Evolutionary conservation across 2,888 invertebrate species (phyloP).

Genomic region (Coelopa pilipes): DNA sequence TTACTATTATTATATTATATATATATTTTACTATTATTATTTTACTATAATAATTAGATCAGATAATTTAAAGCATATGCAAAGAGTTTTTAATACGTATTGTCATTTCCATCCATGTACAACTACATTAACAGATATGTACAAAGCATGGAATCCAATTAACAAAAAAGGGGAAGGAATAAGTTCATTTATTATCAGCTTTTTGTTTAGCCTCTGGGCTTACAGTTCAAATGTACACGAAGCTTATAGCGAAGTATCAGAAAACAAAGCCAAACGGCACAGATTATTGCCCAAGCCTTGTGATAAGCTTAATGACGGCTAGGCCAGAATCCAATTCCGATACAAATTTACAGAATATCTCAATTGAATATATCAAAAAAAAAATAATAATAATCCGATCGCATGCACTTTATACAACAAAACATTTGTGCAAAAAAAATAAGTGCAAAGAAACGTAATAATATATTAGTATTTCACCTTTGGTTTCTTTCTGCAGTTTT

Average conservation of each 20-base stretch:
- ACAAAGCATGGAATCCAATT: neutral
- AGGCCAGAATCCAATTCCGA: neutral
- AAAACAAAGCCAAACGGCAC: neutral
- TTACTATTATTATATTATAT: too few species aligned
- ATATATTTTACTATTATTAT: too few species aligned
- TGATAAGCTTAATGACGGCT: slow-evolving; percentile 21
- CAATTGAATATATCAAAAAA: neutral
- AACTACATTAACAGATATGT: too few species aligned
- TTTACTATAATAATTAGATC: too few species aligned
- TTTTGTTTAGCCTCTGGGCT: neutral
- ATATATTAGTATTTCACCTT: slow-evolving; percentile 9
- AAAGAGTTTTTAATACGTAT: too few species aligned
- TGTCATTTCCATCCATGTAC: too few species aligned
- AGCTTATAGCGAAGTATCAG: neutral
- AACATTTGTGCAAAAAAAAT: neutral
- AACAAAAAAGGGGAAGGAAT: neutral
- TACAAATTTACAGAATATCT: neutral
- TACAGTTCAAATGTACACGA: slow-evolving; percentile 14
- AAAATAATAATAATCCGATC: neutral
- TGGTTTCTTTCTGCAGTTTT: slow-evolving; percentile 15
- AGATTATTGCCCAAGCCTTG: slow-evolving; percentile 21
- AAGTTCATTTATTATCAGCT: slow-evolving; percentile 18
- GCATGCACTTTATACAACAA: neutral
- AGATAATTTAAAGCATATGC: too few species aligned
- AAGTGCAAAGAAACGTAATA: neutral